Evolutionary conservation across 2,113 vertebrate genomes (phyloP), one percentile per base, ranked within the genome.

Genomic region (Rhodinocichla rosea): DNA sequence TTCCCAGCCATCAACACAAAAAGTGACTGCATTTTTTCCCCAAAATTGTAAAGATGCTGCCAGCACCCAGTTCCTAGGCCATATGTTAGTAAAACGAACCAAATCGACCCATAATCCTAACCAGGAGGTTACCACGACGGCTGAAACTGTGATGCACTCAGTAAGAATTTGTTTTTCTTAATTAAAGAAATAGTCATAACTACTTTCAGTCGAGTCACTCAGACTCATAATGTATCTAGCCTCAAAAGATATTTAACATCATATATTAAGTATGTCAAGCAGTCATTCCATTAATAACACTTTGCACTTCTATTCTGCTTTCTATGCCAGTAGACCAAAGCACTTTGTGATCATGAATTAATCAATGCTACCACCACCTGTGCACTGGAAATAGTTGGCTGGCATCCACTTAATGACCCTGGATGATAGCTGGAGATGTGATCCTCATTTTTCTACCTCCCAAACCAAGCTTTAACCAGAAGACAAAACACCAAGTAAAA

Each of bases 131-230:
- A 70, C 59, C 85, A 53, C 20, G 64, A 53, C 69, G 59, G 65
- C 30, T 96, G 89, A 82, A 68, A 84, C 67, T 40, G 49, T 90
- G 90, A 96, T 84, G 24, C 26, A 91, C 76, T 78, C 71, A 74
- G 84, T 44, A 94, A 97, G 53, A 91, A 92, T 60, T 75, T 94
- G 79, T 91, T 97, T 90, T 89, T 94, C 87, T 87, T 75, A 94
- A 49, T 91, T 92, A 93, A 94, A 96, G 87, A 91, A 33, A 91
- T 33, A 87, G 94, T 44, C 47, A 65, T 86, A 96, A 95, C 83
- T 91, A 86, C 86, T 92, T 96, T 73, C 68, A 80, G 64, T 50
- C 37, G 75, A 95, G 70, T 90, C 92, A 95, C 44, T 73, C 62
- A 65, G 40, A 89, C 35, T 92, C 87, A 50, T 82, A 82, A 84